Conservation (phyloP, 35 echinoderm and acorn worm genomes). For the Apostichopus japonicus region DNA sequence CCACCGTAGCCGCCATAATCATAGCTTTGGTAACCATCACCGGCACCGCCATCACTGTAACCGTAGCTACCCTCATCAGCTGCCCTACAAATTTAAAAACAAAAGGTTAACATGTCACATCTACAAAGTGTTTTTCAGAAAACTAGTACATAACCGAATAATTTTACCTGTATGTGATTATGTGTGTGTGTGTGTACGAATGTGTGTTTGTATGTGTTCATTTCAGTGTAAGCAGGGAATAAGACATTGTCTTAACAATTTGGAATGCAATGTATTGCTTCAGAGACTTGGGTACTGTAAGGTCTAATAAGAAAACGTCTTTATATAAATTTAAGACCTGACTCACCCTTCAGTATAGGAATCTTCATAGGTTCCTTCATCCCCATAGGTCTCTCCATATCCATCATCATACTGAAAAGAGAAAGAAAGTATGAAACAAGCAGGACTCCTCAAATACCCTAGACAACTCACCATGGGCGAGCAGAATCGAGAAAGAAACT, state of each 20-base stretch:
- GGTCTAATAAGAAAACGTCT: no score
- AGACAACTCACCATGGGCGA: no score
- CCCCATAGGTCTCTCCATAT: not conserved
- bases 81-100: not conserved
- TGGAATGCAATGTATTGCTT: no score
- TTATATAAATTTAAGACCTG: not conserved
- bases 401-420: slow-evolving; percentile 31
- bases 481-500: no score
- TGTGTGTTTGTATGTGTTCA: no score
- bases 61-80: not conserved
- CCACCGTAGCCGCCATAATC: slow-evolving; percentile 39
- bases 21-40: slow-evolving; percentile 36
- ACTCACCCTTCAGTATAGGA: slow-evolving; percentile 38
- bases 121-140: no score
- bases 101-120: no score
- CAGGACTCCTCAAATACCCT: no score
- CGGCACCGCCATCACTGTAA: slow-evolving; percentile 28
- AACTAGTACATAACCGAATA: no score
- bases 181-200: no score
- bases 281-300: no score
- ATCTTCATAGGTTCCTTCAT: slow-evolving; percentile 18
- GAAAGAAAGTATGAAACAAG: not conserved
- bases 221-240: not conserved
- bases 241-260: not conserved
- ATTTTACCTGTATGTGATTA: no score